These are phyloP conservation scores for Meloidogyne chitwoodi DNA, from an alignment of 1,140 invertebrate species.

Conservation along the genomic window DNA sequence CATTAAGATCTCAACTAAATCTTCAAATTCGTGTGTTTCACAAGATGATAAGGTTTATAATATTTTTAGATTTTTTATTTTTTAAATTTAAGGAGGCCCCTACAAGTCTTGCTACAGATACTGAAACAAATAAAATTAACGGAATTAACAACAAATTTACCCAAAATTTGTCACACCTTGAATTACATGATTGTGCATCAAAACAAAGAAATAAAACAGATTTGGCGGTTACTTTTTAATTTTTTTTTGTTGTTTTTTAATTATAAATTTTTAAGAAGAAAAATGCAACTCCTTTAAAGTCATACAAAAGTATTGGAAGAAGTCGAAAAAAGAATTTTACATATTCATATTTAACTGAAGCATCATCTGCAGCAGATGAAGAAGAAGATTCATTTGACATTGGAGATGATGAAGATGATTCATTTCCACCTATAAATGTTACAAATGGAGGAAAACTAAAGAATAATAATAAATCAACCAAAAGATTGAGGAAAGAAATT, in stretches of 20 bases:
- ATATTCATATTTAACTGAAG: conserved; percentile 20
- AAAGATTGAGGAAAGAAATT: background rate
- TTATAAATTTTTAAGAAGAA: background rate
- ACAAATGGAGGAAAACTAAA: background rate
- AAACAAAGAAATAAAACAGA: background rate
- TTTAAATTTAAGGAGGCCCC: background rate
- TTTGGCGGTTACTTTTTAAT: background rate
- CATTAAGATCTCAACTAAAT: background rate
- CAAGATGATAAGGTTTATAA: background rate
- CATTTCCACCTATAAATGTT: background rate
- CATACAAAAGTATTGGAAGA: background rate
- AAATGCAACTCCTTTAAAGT: background rate
- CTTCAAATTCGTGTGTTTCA: background rate
- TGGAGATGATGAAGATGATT: background rate
- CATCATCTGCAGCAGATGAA: conserved; percentile 17
- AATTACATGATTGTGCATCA: background rate
- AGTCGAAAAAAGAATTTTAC: conserved; percentile 1
- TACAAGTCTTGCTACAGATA: background rate
- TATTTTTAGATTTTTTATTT: background rate
- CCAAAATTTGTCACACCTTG: background rate
- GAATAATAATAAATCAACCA: background rate
- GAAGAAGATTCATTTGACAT: background rate
- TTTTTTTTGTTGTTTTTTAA: background rate
- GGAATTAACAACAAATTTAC: background rate
- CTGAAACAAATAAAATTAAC: background rate